Evolutionary conservation across 2,797 vertebrate genomes (phyloP), one percentile per base, ranked within the genome.

Genomic region (Cichlasoma orientale): DNA sequence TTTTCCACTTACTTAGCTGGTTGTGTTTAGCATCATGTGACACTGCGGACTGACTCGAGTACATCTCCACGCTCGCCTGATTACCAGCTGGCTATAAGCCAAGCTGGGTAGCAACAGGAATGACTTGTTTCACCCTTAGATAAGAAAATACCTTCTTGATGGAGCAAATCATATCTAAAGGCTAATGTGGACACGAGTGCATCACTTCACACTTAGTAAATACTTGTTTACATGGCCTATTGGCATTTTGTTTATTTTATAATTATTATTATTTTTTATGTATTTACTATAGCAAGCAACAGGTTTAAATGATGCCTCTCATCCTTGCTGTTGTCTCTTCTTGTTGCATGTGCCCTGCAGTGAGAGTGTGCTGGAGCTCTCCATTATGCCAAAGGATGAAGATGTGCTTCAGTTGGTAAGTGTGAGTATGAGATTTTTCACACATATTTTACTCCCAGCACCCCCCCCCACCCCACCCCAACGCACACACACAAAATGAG

Each of bases 331-430:
- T 18, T 73, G 66, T 68, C n/a, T 4, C 56, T 10, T 56, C 41
- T 12, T 59, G 33, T 47, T 2, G 1, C 36, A 3, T 33, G 9
- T 69, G 69, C 75, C 47, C 56, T 31, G 5, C 94, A 99, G 98
- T 70, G 97, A 97, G 25, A 96, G 97, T 79, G 95, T 97, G 79
- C 88, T 99, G 96, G 97, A 99, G 88, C 97, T 99, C 56, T 98
- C 97, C 77, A 99, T 99, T 86, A 98, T 99, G 98, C 97, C 98
- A 91, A 98, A 98, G 93, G 97, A 99, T 0, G 98, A 99, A 93
- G 98, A 99, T 73, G 97, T 99, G 86, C 96, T 99, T 79, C 98
- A 99, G 92, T 92, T 99, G 97, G 98, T 99, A 95, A 98, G 98
- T 95, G 82, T 88, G 85, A 90, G 78, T 79, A 85, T 75, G 54